Evolutionary conservation across 2,113 vertebrate genomes (phyloP), one percentile per base, ranked within the genome.

Genomic region (Halichoeres trimaculatus): DNA sequence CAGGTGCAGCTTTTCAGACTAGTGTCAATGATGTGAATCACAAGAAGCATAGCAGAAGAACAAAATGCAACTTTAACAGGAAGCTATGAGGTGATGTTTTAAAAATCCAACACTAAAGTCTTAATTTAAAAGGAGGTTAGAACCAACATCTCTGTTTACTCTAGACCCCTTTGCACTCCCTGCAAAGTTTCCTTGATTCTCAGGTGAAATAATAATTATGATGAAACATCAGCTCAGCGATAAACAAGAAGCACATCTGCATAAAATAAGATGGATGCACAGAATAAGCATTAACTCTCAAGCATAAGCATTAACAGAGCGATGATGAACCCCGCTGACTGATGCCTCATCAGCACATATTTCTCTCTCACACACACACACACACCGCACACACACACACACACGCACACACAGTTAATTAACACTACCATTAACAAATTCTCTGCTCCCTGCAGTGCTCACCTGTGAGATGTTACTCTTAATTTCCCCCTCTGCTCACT

Each of bases 321-420:
- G 56, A 67, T 4, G 43, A 57, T 62, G 7, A 73, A 64, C 14
- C 16, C 6, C 36, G 8, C 1, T n/a, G 62, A 61, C 40, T 60
- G 34, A 41, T 50, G 68, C 55, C 48, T 38, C 53, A 54, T 65
- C 65, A 65, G 65, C 78, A 65, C 12, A 61, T 66, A 50, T 23
- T 8, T n/a, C n/a, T n/a, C n/a, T n/a, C n/a, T n/a, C n/a, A n/a
- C n/a, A n/a, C n/a, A n/a, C n/a, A n/a, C n/a, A n/a, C n/a, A n/a
- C n/a, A n/a, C n/a, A n/a, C n/a, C n/a, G n/a, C n/a, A n/a, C n/a
- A n/a, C n/a, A n/a, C n/a, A n/a, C n/a, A n/a, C n/a, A n/a, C n/a
- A n/a, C n/a, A 45, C 67, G n/a, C 61, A 58, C 66, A 54, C 54
- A 4, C 16, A 34, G 68, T 60, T 77, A 61, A 74, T 77, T 61